Evolutionary conservation across 1,140 invertebrate genomes (phyloP).

Genomic region (Trypoxylus dichotomus): DNA sequence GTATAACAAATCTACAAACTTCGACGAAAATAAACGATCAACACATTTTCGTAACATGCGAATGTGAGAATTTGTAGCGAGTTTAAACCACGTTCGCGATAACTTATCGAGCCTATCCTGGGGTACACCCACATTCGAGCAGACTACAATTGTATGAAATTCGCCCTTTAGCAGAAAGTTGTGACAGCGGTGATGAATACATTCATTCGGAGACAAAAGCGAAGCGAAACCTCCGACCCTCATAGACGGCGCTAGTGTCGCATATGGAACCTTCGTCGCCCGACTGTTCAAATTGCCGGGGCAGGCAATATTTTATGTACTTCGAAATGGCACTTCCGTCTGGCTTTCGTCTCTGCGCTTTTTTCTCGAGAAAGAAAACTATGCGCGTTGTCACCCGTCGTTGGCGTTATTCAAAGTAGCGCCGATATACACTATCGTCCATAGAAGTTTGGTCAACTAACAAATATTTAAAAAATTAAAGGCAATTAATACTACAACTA

Average conservation of each 20-base stretch:
- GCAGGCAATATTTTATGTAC: background rate
- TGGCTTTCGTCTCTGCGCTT: background rate
- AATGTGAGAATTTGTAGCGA: too few species aligned
- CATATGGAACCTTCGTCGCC: background rate
- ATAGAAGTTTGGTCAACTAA: too few species aligned
- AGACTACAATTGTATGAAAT: background rate
- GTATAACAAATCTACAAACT: too few species aligned
- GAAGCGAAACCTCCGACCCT: background rate
- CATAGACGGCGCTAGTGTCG: background rate
- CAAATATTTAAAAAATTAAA: too few species aligned
- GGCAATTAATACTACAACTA: too few species aligned
- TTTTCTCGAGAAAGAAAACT: background rate
- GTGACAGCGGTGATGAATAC: slow-evolving; percentile 1
- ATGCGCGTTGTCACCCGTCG: background rate
- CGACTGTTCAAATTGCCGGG: background rate
- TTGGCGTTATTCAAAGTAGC: background rate
- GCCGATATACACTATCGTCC: too few species aligned
- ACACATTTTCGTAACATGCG: too few species aligned
- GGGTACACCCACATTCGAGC: too few species aligned
- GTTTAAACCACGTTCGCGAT: too few species aligned
- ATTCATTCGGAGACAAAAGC: background rate
- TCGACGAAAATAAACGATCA: too few species aligned
- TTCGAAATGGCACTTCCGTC: slow-evolving; percentile 5
- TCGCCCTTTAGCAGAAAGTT: background rate
- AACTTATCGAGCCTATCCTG: too few species aligned